These are phyloP conservation scores for Ptychobarbus kaznakovi DNA, from an alignment of 2,797 vertebrate genomes.

Conservation along the genomic window DNA sequence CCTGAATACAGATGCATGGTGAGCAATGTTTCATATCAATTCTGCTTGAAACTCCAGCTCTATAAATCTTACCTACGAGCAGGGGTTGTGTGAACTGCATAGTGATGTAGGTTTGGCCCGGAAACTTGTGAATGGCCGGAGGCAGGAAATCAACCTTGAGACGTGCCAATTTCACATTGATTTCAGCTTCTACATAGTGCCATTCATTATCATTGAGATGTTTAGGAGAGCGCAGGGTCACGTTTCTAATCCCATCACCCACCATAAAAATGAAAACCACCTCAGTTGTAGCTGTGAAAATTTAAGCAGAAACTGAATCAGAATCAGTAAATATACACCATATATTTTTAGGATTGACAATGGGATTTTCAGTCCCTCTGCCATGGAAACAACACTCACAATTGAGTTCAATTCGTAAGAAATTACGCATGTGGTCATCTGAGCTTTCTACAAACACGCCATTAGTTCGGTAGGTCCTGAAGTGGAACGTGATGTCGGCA, in stretches of 20 bases:
- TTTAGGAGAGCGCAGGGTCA: constrained; percentile 81
- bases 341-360: neutral
- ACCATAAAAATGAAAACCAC: constrained; percentile 91
- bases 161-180: constrained; percentile 92
- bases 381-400: constrained; percentile 76
- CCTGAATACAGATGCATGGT: constrained; percentile 73
- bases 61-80: constrained; percentile 81
- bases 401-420: constrained; percentile 92
- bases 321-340: neutral
- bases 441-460: constrained; percentile 95
- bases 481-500: constrained; percentile 95
- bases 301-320: constrained; percentile 30
- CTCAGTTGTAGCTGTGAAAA: constrained; percentile 83
- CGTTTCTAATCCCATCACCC: constrained; percentile 92
- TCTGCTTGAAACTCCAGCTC: neutral
- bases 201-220: constrained; percentile 93
- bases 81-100: constrained; percentile 90
- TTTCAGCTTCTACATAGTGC: constrained; percentile 95
- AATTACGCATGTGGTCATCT: constrained; percentile 85
- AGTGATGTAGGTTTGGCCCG: constrained; percentile 90
- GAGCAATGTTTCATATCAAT: neutral
- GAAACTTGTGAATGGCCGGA: constrained; percentile 86
- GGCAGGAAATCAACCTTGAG: constrained; percentile 93
- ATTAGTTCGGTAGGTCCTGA: constrained; percentile 89
- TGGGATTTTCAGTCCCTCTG: neutral